These are phyloP conservation scores for Aspidapion aeneum DNA, from an alignment of 2,888 invertebrate genomes.

Conservation along the genomic window DNA sequence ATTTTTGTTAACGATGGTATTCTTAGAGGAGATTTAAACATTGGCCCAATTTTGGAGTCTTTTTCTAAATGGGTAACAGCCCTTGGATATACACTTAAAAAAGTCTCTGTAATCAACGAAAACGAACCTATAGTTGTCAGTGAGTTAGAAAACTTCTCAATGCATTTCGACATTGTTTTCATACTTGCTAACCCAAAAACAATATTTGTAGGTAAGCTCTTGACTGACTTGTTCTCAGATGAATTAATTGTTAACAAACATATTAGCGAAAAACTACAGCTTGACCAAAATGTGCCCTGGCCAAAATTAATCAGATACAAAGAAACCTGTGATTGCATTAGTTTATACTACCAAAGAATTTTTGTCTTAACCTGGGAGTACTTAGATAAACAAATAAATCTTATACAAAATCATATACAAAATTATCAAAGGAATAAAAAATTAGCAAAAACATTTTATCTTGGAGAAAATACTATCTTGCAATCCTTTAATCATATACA, in stretches of 20 bases:
- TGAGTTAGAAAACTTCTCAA: constrained; percentile 25
- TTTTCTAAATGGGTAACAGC: constrained; percentile 12
- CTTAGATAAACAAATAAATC: constrained; percentile 13
- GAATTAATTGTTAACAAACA: constrained; percentile 21
- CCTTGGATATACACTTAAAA: constrained; percentile 23
- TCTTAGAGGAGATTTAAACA: constrained; percentile 14
- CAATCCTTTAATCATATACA: neutral
- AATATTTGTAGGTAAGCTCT: constrained; percentile 26
- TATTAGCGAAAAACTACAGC: constrained; percentile 16
- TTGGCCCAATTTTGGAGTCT: neutral
- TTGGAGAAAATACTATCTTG: constrained; percentile 12
- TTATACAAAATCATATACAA: constrained; percentile 7
- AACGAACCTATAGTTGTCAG: constrained; percentile 17
- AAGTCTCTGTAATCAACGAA: constrained; percentile 24
- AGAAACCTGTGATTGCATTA: constrained; percentile 19
- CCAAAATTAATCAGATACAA: constrained; percentile 30
- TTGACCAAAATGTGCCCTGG: constrained; percentile 25
- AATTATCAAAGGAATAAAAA: constrained; percentile 10
- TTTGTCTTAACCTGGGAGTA: constrained; percentile 25
- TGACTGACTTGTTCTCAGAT: constrained; percentile 31
- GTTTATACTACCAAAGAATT: constrained; percentile 29
- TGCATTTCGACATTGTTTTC: constrained; percentile 36
- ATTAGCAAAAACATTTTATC: constrained; percentile 15
- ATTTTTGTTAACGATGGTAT: constrained; percentile 12
- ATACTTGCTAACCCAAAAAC: constrained; percentile 28